phyloP scores from a whole-genome alignment of 2,113 vertebrate species.

The Nibea coibor region DNA sequence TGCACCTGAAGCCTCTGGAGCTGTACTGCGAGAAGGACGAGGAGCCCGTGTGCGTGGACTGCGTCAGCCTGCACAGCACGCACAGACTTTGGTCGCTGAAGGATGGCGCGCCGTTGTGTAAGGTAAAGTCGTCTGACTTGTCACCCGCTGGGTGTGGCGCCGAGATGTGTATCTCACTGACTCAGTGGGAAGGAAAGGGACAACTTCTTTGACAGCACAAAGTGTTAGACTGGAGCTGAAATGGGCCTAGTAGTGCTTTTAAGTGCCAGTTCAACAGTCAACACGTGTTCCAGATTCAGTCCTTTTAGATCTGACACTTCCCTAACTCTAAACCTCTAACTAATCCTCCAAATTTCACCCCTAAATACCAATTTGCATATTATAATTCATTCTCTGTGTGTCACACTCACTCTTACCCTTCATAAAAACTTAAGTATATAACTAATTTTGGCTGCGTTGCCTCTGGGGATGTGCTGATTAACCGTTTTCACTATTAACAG shows the following conservation, averaged over 20 bases:
- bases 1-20: conserved; percentile 78
- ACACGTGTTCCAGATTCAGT: too few species aligned
- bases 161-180: too few species aligned
- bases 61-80: conserved; percentile 65
- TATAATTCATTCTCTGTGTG: not conserved
- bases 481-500: too few species aligned
- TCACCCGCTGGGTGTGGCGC: not conserved
- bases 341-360: not conserved
- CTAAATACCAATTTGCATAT: not conserved
- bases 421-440: too few species aligned
- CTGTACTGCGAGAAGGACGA: conserved; percentile 84
- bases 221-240: too few species aligned
- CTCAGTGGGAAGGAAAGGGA: too few species aligned
- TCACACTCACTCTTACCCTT: not conserved
- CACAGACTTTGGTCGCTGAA: conserved; percentile 68
- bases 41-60: conserved; percentile 80
- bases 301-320: not conserved
- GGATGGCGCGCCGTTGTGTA: conserved; percentile 54
- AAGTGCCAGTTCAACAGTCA: too few species aligned
- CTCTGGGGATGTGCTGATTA: too few species aligned
- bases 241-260: too few species aligned
- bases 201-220: too few species aligned
- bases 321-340: too few species aligned
- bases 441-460: too few species aligned
- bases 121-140: conserved; percentile 63